A percentile compares a stretch with the other conserved stretches of the same genome.
Evolutionary conservation across 2,113 vertebrate species (phyloP).

Genomic region (Stegastes partitus): DNA sequence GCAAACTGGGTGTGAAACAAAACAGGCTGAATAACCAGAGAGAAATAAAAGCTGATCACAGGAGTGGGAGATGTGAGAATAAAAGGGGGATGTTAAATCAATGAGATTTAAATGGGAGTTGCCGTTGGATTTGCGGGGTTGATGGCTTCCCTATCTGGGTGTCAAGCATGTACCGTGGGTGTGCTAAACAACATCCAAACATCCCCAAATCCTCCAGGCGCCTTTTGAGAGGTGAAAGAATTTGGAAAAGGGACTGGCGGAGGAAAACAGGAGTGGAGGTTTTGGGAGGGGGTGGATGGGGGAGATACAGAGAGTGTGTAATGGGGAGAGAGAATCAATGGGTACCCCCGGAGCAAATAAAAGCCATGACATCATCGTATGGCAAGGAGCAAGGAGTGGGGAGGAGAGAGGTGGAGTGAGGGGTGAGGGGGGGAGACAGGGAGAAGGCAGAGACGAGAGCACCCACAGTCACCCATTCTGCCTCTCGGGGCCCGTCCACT

Average conservation of each 20-base stretch:
- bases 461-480: constrained; percentile 75
- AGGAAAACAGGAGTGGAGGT: constrained; percentile 63
- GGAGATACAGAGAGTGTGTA: constrained; percentile 73
- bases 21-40: constrained; percentile 49
- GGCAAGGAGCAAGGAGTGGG: constrained; percentile 69
- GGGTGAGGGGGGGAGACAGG: constrained; percentile 28
- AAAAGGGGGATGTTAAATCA: constrained; percentile 70
- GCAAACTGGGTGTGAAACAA: constrained; percentile 58
- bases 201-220: constrained; percentile 77
- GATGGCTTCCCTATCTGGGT: constrained; percentile 68
- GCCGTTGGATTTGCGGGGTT: constrained; percentile 61
- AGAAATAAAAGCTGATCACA: constrained; percentile 70
- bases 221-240: constrained; percentile 75
- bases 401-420: constrained; percentile 46
- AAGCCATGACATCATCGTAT: constrained; percentile 83
- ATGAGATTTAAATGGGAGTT: constrained; percentile 67
- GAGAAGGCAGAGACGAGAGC: constrained; percentile 53
- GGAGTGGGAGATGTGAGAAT: constrained; percentile 60
- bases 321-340: constrained; percentile 78
- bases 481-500: constrained; percentile 76
- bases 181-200: constrained; percentile 78
- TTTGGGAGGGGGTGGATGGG: constrained; percentile 44
- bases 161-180: constrained; percentile 76
- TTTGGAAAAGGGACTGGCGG: constrained; percentile 65
- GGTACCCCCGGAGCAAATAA: constrained; percentile 72